These are phyloP conservation scores for Ommatoiulus sabulosus DNA, from an alignment of 2,888 invertebrate species.

Conservation along the genomic window DNA sequence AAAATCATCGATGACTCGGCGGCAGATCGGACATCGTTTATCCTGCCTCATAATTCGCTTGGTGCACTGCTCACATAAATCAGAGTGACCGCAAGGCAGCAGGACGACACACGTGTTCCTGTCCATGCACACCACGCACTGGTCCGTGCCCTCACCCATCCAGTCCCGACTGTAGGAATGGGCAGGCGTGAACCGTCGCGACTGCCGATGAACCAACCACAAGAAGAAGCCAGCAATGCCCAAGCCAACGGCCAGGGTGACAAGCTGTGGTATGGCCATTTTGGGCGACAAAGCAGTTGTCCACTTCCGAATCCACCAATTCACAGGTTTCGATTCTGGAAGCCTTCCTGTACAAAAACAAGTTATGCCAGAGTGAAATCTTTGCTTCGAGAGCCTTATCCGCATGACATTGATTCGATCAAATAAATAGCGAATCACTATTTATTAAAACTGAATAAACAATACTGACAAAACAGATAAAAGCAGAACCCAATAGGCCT, in stretches of 20 bases:
- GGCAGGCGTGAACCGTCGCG: background rate
- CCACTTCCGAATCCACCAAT: too few relatives aligned
- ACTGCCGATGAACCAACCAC: background rate
- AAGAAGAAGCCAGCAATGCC: background rate
- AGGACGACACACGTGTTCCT: background rate
- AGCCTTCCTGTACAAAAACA: too few relatives aligned
- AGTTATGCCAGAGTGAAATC: too few relatives aligned
- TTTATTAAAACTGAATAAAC: too few relatives aligned
- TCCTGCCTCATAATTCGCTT: background rate
- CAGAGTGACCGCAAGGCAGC: conserved; percentile 38
- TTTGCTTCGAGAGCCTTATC: too few relatives aligned
- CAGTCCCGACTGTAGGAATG: background rate
- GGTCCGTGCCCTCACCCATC: background rate
- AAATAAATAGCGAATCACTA: too few relatives aligned
- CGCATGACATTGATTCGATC: too few relatives aligned
- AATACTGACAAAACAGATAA: too few relatives aligned
- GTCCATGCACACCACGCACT: conserved; percentile 38
- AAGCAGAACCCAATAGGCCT: too few relatives aligned
- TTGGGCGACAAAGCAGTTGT: background rate
- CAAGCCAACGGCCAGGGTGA: background rate
- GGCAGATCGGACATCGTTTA: conserved; percentile 1
- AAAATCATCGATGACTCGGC: background rate
- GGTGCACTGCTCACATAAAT: background rate
- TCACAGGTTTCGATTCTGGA: too few relatives aligned
- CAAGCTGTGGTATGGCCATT: background rate